Conservation (phyloP, 1,140 invertebrate genomes). For the Cyclargus thomasi region DNA sequence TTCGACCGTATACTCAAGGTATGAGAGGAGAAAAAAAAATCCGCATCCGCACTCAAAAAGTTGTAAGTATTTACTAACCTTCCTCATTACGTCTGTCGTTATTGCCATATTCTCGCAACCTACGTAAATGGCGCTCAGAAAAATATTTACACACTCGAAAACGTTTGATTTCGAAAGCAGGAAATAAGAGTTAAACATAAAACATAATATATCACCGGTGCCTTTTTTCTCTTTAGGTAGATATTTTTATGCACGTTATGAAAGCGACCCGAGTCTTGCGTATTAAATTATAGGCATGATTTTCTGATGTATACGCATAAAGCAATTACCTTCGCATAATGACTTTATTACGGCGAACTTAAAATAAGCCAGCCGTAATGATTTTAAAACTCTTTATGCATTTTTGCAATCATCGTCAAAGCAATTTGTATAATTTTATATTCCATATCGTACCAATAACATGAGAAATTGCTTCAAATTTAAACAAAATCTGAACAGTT, state of each 20-base stretch:
- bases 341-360: slow-evolving; percentile 12
- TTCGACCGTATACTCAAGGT: slow-evolving; percentile 41
- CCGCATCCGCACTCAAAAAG: slow-evolving; percentile 27
- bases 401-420: not conserved
- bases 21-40: slow-evolving; percentile 21
- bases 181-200: slow-evolving; percentile 19
- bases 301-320: slow-evolving; percentile 15
- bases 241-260: slow-evolving; percentile 4
- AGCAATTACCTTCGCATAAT: slow-evolving; percentile 14
- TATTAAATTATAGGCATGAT: slow-evolving; percentile 12
- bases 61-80: slow-evolving; percentile 46
- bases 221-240: not conserved
- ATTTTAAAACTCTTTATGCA: slow-evolving; percentile 12
- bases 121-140: slow-evolving; percentile 55
- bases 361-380: slow-evolving; percentile 9
- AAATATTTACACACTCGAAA: slow-evolving; percentile 59
- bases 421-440: not conserved
- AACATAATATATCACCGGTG: not conserved
- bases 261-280: not conserved
- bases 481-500: too few relatives aligned
- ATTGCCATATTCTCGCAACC: slow-evolving; percentile 56
- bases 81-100: slow-evolving; percentile 67
- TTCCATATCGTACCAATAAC: not conserved
- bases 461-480: too few relatives aligned
- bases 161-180: slow-evolving; percentile 40